phyloP scores from a whole-genome alignment of 2,888 invertebrate species.

The Orchesella flavescens region DNA sequence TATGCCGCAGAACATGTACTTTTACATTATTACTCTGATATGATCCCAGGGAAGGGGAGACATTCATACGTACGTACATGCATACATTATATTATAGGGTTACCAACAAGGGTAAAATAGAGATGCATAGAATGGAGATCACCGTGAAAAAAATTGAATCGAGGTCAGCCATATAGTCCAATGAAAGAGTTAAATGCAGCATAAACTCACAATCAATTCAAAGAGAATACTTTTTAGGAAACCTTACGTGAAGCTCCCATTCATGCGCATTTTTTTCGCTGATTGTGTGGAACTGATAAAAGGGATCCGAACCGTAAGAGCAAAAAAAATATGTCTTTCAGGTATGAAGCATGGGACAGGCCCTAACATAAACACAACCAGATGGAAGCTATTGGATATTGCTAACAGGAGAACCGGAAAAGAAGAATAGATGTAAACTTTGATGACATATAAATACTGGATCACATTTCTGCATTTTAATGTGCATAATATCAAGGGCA shows the following conservation, averaged over 20 bases:
- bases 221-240: slow-evolving; percentile 22
- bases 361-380: not conserved
- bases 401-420: slow-evolving; percentile 9
- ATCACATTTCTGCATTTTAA: slow-evolving; percentile 16
- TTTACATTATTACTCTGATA: slow-evolving; percentile 8
- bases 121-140: not conserved
- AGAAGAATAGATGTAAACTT: not conserved
- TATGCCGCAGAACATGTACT: slow-evolving; percentile 53
- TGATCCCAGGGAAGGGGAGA: not conserved
- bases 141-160: slow-evolving; percentile 46
- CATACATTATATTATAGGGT: not conserved
- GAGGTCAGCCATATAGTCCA: slow-evolving; percentile 42
- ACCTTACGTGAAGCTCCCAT: no score
- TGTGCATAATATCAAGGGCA: not conserved
- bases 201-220: slow-evolving; percentile 60
- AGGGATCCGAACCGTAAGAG: not conserved
- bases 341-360: no score
- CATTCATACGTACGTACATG: no score
- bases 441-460: slow-evolving; percentile 32
- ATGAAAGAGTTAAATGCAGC: slow-evolving; percentile 62
- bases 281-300: slow-evolving; percentile 18
- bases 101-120: not conserved
- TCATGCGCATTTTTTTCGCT: slow-evolving; percentile 11
- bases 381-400: slow-evolving; percentile 25
- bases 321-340: not conserved